These are phyloP conservation scores for Eptatretus burgeri DNA, from an alignment of 2,113 vertebrate species.

Conservation along the genomic window DNA sequence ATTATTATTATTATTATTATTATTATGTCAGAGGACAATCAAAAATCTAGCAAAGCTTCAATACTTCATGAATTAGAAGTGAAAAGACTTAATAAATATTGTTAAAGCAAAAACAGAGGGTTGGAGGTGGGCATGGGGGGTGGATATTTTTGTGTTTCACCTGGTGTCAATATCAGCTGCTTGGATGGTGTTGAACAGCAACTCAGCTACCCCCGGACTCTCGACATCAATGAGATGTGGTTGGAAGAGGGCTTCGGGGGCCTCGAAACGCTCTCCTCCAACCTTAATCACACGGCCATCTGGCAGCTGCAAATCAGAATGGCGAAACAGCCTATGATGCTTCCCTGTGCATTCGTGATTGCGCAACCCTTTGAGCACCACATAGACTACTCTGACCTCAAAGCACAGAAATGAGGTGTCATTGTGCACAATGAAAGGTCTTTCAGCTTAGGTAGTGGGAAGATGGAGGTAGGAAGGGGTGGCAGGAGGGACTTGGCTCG, in stretches of 20 bases:
- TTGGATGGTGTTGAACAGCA: slow-evolving; percentile 96
- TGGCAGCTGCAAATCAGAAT: slow-evolving; percentile 35
- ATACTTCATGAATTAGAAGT: background rate
- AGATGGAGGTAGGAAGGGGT: too few relatives aligned
- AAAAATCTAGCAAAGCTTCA: background rate
- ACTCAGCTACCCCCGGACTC: slow-evolving; percentile 75
- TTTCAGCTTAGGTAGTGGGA: too few relatives aligned
- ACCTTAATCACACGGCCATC: slow-evolving; percentile 95
- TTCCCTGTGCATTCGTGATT: too few relatives aligned
- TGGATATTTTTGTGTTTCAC: slow-evolving; percentile 14
- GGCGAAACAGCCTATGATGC: background rate
- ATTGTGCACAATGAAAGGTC: too few relatives aligned
- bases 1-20: too few relatives aligned
- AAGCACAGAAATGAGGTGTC: too few relatives aligned
- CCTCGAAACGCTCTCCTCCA: slow-evolving; percentile 84
- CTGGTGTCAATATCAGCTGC: slow-evolving; percentile 94
- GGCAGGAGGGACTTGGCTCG: too few relatives aligned
- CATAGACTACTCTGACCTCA: too few relatives aligned
- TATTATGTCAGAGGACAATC: background rate
- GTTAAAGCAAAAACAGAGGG: background rate
- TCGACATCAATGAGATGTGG: slow-evolving; percentile 97
- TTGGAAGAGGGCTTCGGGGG: slow-evolving; percentile 86
- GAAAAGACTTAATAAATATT: background rate
- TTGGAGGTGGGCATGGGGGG: background rate
- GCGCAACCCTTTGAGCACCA: too few relatives aligned